Evolutionary conservation across 2,888 invertebrate species (phyloP).

Genomic region (Bellardia pandia): DNA sequence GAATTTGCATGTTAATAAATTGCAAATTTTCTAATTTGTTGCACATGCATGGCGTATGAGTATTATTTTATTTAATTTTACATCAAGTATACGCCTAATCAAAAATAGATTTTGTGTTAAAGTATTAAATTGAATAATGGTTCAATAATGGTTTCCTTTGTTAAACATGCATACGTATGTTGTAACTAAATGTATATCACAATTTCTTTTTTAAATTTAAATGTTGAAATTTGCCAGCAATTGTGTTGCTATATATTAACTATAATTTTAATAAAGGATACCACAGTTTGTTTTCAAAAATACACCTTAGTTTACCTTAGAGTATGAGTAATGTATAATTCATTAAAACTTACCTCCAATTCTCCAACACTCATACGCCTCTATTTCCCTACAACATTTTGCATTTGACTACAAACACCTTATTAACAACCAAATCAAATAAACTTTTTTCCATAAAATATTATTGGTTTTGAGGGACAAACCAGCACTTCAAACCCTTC

Average conservation of each 20-base stretch:
- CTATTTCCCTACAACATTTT: background rate
- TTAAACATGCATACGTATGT: too few species aligned
- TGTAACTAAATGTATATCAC: too few species aligned
- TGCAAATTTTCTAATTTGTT: constrained; percentile 8
- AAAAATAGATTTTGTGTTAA: too few species aligned
- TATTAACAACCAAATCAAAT: background rate
- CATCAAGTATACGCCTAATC: constrained; percentile 18
- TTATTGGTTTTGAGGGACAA: constrained; percentile 1
- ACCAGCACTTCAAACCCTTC: background rate
- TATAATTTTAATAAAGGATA: too few species aligned
- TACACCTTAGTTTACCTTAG: background rate
- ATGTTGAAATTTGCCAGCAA: too few species aligned
- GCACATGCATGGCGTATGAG: constrained; percentile 32
- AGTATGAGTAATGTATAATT: constrained; percentile 33
- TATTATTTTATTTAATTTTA: constrained; percentile 25
- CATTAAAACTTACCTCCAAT: background rate
- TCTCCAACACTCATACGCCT: constrained; percentile 29
- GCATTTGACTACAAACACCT: background rate
- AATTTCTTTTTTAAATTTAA: too few species aligned
- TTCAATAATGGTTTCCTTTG: too few species aligned
- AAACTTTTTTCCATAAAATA: constrained; percentile 13
- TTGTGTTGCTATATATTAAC: too few species aligned
- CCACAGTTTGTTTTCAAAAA: too few species aligned
- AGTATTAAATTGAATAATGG: too few species aligned
- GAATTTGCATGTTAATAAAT: background rate